These are phyloP conservation scores for Jordanella pulchra DNA, from an alignment of 2,797 vertebrate genomes.

Conservation along the genomic window DNA sequence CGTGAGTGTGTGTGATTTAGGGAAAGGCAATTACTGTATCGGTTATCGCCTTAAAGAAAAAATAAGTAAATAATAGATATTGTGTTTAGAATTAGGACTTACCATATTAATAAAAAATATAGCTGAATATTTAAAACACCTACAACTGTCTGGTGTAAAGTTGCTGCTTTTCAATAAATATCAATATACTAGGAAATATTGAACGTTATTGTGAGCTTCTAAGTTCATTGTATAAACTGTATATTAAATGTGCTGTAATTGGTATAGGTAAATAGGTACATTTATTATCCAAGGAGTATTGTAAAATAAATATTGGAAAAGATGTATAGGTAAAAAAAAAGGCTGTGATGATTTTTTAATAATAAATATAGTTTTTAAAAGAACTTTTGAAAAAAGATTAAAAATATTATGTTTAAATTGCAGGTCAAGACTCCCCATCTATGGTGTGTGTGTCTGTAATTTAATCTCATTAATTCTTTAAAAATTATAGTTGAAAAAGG, in stretches of 20 bases:
- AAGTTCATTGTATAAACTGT: no score
- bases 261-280: background rate
- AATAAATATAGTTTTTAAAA: background rate
- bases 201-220: background rate
- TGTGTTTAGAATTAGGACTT: background rate
- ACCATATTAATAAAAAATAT: background rate
- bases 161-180: background rate
- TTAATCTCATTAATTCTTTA: background rate
- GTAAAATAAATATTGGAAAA: background rate
- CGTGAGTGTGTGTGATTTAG: slow-evolving; percentile 26
- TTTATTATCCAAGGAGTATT: background rate
- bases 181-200: background rate
- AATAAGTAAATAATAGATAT: background rate
- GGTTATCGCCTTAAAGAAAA: background rate
- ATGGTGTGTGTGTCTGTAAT: background rate
- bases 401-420: background rate
- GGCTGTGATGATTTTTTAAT: background rate
- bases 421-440: background rate
- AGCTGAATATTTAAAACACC: background rate
- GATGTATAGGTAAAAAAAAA: background rate
- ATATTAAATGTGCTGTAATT: background rate
- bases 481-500: background rate
- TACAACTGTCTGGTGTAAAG: background rate
- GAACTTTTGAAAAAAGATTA: background rate
- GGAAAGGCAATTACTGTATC: background rate